Conservation (phyloP, 2,888 invertebrate genomes). For the Stenchaetothrips biformis region DNA sequence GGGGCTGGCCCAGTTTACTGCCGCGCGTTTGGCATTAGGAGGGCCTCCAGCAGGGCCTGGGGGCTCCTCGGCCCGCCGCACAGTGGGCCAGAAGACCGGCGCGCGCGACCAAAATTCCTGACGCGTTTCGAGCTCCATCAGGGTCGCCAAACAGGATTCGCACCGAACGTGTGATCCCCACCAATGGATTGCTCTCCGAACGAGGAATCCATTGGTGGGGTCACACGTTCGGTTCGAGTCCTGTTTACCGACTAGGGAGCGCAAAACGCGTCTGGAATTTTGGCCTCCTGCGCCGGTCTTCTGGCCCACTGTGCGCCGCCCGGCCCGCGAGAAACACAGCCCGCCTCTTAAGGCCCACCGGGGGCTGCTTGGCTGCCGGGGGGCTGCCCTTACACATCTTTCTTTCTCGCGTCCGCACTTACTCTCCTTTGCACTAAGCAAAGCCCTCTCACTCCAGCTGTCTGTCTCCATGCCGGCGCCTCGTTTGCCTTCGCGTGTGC, state of each 20-base stretch:
- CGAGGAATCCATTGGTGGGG: too few species aligned
- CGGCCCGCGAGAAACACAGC: neutral
- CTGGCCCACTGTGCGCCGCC: neutral
- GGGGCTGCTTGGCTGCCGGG: neutral
- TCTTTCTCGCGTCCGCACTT: neutral
- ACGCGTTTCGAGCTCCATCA: too few species aligned
- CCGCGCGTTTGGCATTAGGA: neutral
- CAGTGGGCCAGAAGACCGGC: too few species aligned
- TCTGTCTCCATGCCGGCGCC: neutral
- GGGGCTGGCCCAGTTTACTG: neutral
- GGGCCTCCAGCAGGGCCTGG: neutral
- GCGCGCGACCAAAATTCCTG: too few species aligned
- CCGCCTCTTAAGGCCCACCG: neutral
- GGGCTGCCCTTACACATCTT: neutral
- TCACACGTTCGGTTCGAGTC: too few species aligned
- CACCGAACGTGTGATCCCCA: too few species aligned
- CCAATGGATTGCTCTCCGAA: too few species aligned
- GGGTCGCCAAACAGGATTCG: too few species aligned
- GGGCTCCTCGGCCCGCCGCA: neutral
- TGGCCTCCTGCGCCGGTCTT: too few species aligned
- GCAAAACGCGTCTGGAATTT: too few species aligned
- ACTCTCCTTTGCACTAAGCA: neutral
- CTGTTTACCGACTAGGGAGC: too few species aligned
- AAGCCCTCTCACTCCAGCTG: neutral
- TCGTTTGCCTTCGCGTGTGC: too few species aligned